Conservation (phyloP, 2,113 vertebrate species). For the Antigone vipio region DNA sequence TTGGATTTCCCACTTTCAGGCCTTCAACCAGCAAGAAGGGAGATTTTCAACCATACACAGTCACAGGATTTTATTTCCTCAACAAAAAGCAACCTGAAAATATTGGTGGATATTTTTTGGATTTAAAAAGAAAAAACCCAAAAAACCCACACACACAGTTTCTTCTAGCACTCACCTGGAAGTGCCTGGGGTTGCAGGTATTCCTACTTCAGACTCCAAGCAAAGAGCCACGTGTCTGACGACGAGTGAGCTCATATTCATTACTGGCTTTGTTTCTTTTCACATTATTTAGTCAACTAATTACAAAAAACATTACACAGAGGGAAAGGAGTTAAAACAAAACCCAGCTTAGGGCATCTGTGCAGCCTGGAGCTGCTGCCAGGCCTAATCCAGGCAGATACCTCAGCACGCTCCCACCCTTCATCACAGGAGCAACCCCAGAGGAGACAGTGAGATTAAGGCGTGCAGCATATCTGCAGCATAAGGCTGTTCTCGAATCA, state of each 20-base stretch:
- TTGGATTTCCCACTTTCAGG: background rate
- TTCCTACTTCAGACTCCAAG: background rate
- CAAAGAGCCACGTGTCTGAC: background rate
- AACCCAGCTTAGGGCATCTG: background rate
- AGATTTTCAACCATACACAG: background rate
- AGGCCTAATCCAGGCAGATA: background rate
- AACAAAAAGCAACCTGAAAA: background rate
- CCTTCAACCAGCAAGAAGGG: background rate
- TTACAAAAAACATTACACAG: background rate
- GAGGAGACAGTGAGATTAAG: background rate
- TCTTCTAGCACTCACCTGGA: too few species aligned
- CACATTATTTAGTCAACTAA: background rate
- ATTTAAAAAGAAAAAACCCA: background rate
- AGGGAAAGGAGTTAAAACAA: background rate
- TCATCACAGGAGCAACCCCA: background rate
- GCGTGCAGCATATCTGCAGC: accelerated
- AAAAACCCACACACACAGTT: background rate
- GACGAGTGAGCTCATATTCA: accelerated
- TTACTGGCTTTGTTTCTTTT: background rate
- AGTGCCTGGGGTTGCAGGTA: background rate
- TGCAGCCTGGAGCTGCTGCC: background rate
- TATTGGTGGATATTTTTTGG: background rate
- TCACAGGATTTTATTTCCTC: background rate
- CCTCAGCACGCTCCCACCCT: background rate
- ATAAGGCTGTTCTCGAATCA: accelerated